phyloP scores from a whole-genome alignment of 2,888 invertebrate genomes.

The Phania funesta region DNA sequence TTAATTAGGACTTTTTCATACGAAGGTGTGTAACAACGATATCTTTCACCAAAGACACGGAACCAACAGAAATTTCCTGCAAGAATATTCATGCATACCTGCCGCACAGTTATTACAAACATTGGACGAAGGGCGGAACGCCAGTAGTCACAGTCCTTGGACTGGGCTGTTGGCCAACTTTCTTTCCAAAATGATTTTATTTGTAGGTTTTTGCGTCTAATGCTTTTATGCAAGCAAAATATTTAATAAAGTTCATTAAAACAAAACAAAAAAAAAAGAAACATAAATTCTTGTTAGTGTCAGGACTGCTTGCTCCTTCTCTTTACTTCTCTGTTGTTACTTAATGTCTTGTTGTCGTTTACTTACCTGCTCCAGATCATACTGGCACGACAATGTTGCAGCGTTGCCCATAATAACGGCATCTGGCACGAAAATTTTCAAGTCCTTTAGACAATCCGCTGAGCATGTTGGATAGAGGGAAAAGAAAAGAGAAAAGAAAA shows the following conservation, averaged over 20 bases:
- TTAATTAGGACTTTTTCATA: conserved; percentile 68
- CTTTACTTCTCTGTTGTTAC: background rate
- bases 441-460: conserved; percentile 80
- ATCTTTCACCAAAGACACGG: conserved; percentile 28
- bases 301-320: background rate
- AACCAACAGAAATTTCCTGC: conserved; percentile 23
- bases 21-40: conserved; percentile 49
- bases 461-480: background rate
- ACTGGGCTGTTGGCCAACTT: conserved; percentile 53
- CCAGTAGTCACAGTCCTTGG: conserved; percentile 1
- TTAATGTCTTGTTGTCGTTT: conserved; percentile 14
- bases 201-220: conserved; percentile 7
- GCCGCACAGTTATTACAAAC: background rate
- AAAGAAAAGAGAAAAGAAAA: background rate
- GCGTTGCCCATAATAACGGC: conserved; percentile 81
- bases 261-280: no score
- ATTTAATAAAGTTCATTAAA: conserved; percentile 59
- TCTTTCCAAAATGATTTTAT: background rate
- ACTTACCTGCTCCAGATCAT: conserved; percentile 80
- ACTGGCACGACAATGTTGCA: conserved; percentile 80
- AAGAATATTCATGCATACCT: background rate
- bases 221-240: conserved; percentile 36
- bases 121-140: background rate
- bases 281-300: conserved; percentile 29
- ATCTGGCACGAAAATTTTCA: conserved; percentile 81